phyloP scores from a whole-genome alignment of 92 coral and sea anemone species.

The Umimayanthus chanpuru region DNA sequence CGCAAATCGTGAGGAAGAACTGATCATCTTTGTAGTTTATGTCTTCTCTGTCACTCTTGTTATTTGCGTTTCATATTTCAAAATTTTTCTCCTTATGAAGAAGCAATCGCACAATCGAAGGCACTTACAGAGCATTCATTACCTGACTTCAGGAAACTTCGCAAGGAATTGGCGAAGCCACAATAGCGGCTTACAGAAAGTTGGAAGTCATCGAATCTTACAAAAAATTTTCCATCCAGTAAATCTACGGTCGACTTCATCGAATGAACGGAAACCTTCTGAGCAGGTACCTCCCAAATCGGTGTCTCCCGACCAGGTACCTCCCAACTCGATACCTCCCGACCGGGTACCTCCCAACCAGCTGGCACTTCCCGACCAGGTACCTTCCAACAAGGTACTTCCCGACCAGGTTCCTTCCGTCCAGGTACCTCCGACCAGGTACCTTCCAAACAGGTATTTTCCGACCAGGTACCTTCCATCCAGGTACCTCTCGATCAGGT shows the following conservation, averaged over 20 bases:
- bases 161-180: neutral
- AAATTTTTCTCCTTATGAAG: slow-evolving; percentile 58
- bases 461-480: too few species aligned
- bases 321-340: too few species aligned
- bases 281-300: too few species aligned
- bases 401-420: too few species aligned
- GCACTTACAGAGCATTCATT: neutral
- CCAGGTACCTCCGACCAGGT: too few species aligned
- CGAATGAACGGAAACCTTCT: neutral
- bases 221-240: neutral
- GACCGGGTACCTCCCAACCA: too few species aligned
- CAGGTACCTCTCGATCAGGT: too few species aligned
- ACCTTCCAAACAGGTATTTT: too few species aligned
- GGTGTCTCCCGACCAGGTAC: too few species aligned
- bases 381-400: too few species aligned
- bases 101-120: slow-evolving; percentile 10
- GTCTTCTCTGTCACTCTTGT: slow-evolving; percentile 64
- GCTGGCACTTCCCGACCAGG: too few species aligned
- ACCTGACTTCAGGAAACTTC: neutral
- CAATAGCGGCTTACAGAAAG: neutral
- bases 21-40: slow-evolving; percentile 66
- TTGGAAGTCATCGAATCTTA: neutral
- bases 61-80: slow-evolving; percentile 58
- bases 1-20: slow-evolving; percentile 52
- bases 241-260: neutral